These are phyloP conservation scores for Eriosoma lanigerum DNA, from an alignment of 1,140 invertebrate genomes.

Conservation along the genomic window DNA sequence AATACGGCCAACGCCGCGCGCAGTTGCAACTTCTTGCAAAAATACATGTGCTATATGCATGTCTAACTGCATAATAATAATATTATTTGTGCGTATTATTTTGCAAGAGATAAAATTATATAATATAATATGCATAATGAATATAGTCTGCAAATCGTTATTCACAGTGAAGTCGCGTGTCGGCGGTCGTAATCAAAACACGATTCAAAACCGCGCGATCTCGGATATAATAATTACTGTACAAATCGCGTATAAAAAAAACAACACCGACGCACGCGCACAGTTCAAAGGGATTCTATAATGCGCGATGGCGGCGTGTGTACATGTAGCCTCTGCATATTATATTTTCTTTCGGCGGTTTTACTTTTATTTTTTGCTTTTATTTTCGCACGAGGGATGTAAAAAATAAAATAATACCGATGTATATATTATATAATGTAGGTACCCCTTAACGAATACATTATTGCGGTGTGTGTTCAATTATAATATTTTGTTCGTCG, in stretches of 20 bases:
- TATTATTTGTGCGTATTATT: too few relatives aligned
- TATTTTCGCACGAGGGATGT: background rate
- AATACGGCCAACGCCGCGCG: too few relatives aligned
- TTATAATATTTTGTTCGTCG: conserved; percentile 32
- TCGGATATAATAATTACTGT: conserved; percentile 37
- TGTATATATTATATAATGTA: too few relatives aligned
- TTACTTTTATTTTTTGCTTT: background rate
- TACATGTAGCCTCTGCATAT: background rate
- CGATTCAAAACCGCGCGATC: conserved; percentile 43
- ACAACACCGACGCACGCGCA: background rate
- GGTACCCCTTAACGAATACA: conserved; percentile 34
- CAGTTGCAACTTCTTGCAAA: too few relatives aligned
- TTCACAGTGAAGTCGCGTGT: conserved; percentile 44
- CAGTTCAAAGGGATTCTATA: conserved; percentile 39
- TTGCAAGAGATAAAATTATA: too few relatives aligned
- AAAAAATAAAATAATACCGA: background rate
- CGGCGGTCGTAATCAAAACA: conserved; percentile 40
- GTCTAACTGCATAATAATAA: too few relatives aligned
- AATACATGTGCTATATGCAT: too few relatives aligned
- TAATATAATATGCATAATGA: too few relatives aligned
- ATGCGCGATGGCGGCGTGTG: background rate
- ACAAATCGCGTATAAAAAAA: conserved; percentile 41
- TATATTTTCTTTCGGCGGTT: background rate
- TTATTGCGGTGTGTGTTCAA: conserved; percentile 26
- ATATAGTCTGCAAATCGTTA: conserved; percentile 2